Evolutionary conservation across 2,888 invertebrate genomes (phyloP), one percentile per base, ranked within the genome.

Genomic region (Ectemnius lituratus): DNA sequence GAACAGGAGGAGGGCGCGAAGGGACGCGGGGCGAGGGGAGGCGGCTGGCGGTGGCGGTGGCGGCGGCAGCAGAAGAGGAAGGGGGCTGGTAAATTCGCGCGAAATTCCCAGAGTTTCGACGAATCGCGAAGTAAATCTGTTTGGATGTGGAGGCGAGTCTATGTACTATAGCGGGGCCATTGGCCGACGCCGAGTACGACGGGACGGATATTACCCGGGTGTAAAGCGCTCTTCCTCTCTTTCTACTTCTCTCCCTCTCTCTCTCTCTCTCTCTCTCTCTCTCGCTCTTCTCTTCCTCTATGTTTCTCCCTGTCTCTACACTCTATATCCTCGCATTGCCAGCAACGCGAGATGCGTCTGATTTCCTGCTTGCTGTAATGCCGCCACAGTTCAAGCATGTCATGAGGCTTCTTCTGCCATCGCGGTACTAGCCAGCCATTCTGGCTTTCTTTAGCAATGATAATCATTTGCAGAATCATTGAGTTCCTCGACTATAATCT

Each of bases 141-240:
- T 46, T 20, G 23, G 6, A 27, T 23, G 20, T 16, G 14, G n/a
- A n/a, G 62, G 16, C n/a, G 18, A 23, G 37, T 37, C 37, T 37
- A 37, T 37, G 37, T 37, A 37, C 37, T 37, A 37, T 37, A 37
- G 37, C 52, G 73, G 62, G 76, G 76, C 73, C 73, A 70, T 73
- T 73, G 76, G 78, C 78, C 78, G 76, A 76, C 65, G 59, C 56
- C 71, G 73, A 60, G 70, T 73, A 60, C 73, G 76, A 68, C 71
- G 68, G 58, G 69, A 75, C 77, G 76, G 76, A 73, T 78, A 78
- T 78, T 78, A 78, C 69, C 67, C 60, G 67, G 70, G 65, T 28
- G 67, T 49, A 68, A 37, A 70, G 59, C 73, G 64, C 65, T 73
- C 62, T 74, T 57, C 18, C 11, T 60, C 37, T 73, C 70, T 56